Base-by-base conservation (phyloP, 92 coral and sea anemone genomes). In the Porites cylindrica region DNA sequence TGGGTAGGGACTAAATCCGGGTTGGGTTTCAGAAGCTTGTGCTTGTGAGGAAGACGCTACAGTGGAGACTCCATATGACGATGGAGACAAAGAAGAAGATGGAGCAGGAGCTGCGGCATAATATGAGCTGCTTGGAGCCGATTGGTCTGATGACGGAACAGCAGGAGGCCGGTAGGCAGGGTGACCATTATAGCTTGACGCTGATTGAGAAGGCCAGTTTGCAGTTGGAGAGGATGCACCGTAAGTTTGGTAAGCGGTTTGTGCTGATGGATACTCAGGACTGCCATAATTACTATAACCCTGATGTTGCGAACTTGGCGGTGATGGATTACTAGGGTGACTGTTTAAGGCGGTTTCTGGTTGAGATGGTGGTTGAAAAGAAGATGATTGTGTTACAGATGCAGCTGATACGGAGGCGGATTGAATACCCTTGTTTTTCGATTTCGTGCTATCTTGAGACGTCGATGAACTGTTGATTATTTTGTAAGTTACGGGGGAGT, bases 401-500 rank as follows among this genome's bases (percentile, higher is more conserved):
- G 69, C 47, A 29, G 69, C 69, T 82, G 86, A 29, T 47, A 60
- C 23, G 8, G 19, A 3, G 8, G 60, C 69, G 4, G 66, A 4
- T 52, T 65, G 14, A 23, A 14, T 20, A 51, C 29, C 64, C 11
- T 26, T 63, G 29, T 47, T 18, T 1, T 10, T 10, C 24, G 62
- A 23, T 17, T 61, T 3, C 4, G 52, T 53, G 16, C 2, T 19
- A 47, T 26, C 64, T 23, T 66, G 51, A 81, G 68, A 26, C 8
- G 64, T 56, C 0, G 87, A 72, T 47, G 80, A 32, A 13, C 52
- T 73, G 80, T 72, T 72, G 20, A 83, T 65, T 50, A 73, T 61
- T 51, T 47, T 18, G 61, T 83, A 83, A 38, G 80, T 43, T 73
- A 83, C 16, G 23, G 87, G 87, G 1, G 87, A 83, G 32, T 83